phyloP scores from a whole-genome alignment of 64 coral and sea anemone genomes.

The Montipora efflorescens region DNA sequence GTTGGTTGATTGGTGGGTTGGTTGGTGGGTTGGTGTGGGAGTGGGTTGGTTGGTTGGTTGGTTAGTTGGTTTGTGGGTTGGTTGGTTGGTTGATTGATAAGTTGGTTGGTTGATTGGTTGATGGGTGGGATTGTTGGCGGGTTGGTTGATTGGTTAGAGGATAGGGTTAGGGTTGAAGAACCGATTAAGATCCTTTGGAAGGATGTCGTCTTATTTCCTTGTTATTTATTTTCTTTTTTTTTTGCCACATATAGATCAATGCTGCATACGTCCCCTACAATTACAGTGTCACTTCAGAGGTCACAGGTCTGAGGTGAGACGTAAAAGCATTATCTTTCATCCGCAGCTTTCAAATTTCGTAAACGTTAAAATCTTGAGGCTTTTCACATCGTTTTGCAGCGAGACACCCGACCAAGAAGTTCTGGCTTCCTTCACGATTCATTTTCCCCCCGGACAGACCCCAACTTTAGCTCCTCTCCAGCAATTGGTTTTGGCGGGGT shows the following conservation, averaged over 20 bases:
- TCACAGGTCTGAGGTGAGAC: slow-evolving; percentile 54
- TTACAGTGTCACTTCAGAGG: slow-evolving; percentile 34
- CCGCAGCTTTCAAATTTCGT: not conserved
- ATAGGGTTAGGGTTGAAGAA: too few species aligned
- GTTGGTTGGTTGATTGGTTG: too few species aligned
- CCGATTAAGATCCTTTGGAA: too few species aligned
- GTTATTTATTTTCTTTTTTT: not conserved
- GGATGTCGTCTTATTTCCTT: too few species aligned
- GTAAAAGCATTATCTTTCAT: not conserved
- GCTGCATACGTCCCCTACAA: slow-evolving; percentile 12
- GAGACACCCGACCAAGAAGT: slow-evolving; percentile 58
- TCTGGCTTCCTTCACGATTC: slow-evolving; percentile 44
- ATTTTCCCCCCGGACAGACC: slow-evolving; percentile 28
- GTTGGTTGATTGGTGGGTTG: too few species aligned
- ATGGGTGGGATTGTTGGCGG: too few species aligned
- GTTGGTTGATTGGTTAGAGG: too few species aligned
- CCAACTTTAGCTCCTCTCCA: slow-evolving; percentile 55
- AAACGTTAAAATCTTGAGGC: not conserved
- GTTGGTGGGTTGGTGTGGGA: too few species aligned
- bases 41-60: too few species aligned
- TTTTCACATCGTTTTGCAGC: not conserved
- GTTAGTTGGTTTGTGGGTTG: too few species aligned
- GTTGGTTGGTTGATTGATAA: too few species aligned
- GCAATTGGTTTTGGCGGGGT: slow-evolving; percentile 32
- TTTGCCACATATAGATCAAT: slow-evolving; percentile 36